Base-by-base conservation (phyloP, 2,888 invertebrate species). In the Glyphotaelius pellucidus region DNA sequence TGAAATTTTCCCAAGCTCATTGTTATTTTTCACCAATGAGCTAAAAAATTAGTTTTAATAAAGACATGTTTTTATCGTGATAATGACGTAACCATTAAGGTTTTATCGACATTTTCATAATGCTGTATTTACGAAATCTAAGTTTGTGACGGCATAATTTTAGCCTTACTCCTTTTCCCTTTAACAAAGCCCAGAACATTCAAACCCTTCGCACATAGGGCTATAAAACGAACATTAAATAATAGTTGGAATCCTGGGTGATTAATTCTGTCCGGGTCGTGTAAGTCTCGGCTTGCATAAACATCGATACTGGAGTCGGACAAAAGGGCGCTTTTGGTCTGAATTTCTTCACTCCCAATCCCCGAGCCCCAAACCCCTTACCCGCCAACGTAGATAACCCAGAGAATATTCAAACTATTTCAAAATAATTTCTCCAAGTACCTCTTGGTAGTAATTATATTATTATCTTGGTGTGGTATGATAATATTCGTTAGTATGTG, bases 151-250 rank as follows among this genome's bases (percentile, higher is more conserved):
- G 67, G 32, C 80, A 25, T 38, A 86, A 86, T 81, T 86, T 90
- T n/a, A 84, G 80, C 90, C 80, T 86, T 90, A 85, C 86, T 38
- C 90, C 85, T 85, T 31, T n/a, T 67, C 67, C 79, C 25, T n/a
- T 35, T 19, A 31, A 67, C 32, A 88, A 32, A 88, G 67, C 88
- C 88, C 32, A 19, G 88, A 32, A 67, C 79, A 38, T 84, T 38
- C 52, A 67, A 52, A 47, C 81, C 89, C 90, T 89, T 89, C 67
- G 47, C 90, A 80, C 92, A 52, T 86, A 31, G 84, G 91, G 90
- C 88, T 90, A 89, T 93, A 93, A 93, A 93, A 93, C 89, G 83
- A 89, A 91, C 91, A 93, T 93, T 92, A 93, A 93, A 93, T 92
- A 92, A 93, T 92, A 93, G 92, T 93, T 85, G 92, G 90, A 92